phyloP scores from a whole-genome alignment of 2,113 vertebrate genomes.

The Xerus inauris region DNA sequence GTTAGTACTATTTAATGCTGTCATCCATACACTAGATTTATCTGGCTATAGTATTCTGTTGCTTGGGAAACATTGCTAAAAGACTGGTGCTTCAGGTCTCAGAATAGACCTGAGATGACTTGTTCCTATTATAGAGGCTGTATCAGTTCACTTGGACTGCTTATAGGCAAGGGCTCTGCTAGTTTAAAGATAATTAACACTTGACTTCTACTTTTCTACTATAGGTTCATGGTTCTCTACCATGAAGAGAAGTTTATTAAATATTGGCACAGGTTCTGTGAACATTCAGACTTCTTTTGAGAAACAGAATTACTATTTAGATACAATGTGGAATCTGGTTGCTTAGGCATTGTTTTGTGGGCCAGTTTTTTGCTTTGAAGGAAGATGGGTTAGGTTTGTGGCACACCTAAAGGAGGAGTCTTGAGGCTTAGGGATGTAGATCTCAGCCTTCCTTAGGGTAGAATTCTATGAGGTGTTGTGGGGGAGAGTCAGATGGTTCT shows the following conservation, averaged over 20 bases:
- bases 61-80: constrained; percentile 37
- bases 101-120: background rate
- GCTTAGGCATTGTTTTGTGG: background rate
- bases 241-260: background rate
- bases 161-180: background rate
- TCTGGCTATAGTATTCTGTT: background rate
- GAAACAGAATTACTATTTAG: constrained; percentile 8
- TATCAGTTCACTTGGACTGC: background rate
- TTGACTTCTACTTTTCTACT: constrained; percentile 31
- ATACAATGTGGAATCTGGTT: background rate
- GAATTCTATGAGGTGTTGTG: background rate
- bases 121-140: background rate
- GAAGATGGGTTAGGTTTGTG: background rate
- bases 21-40: background rate
- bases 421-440: background rate
- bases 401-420: background rate
- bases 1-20: background rate
- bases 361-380: background rate
- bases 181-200: constrained; percentile 36
- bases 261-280: background rate
- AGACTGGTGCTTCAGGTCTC: background rate
- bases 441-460: background rate
- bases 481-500: background rate
- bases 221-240: constrained; percentile 83
- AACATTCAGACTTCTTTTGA: background rate